Evolutionary conservation across 2,888 invertebrate species (phyloP), one percentile per base, ranked within the genome.

Genomic region (Ectropis crepuscularia): DNA sequence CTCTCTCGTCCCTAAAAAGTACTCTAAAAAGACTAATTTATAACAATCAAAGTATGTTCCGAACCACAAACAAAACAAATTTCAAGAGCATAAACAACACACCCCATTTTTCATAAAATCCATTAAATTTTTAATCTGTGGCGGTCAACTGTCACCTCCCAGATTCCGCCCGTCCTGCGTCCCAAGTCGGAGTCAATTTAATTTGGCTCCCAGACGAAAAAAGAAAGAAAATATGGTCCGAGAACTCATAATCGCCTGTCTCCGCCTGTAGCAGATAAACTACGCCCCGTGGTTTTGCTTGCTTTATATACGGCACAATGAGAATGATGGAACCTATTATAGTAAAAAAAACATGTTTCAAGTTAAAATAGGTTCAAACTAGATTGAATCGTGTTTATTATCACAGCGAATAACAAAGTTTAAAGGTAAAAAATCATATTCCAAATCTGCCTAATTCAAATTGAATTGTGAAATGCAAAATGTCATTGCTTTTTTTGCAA

Each of bases 201-300:
- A 89, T 90, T 89, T 87, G 77, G 84, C 78, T 82, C 73, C 83
- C 88, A 89, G 89, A 88, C 89, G 80, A 83, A 86, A 89, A 87
- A 88, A 82, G 83, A 81, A 70, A 69, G 46, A 54, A 39, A 46
- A 39, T 0, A 12, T 54, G 57, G 72, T 74, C 69, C 81, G 73
- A 79, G 83, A 82, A 74, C 83, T 85, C 84, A 87, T 87, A 83
- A 85, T 80, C 76, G 75, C 60, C 70, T 87, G 87, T 87, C 88
- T 78, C 88, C 89, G 89, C 88, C 89, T 86, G 81, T 84, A 71
- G 82, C 80, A 78, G 75, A 47, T 39, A 47, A 41, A 39, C n/a
- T 39, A n/a, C 6, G 38, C 5, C 5, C n/a, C n/a, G 16, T 10
- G 39, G 55, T 6, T 48, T 47, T 12, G 36, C 38, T n/a, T 36